These are phyloP conservation scores for Emydoidea blandingii DNA, from an alignment of 2,797 vertebrate genomes.

Conservation along the genomic window DNA sequence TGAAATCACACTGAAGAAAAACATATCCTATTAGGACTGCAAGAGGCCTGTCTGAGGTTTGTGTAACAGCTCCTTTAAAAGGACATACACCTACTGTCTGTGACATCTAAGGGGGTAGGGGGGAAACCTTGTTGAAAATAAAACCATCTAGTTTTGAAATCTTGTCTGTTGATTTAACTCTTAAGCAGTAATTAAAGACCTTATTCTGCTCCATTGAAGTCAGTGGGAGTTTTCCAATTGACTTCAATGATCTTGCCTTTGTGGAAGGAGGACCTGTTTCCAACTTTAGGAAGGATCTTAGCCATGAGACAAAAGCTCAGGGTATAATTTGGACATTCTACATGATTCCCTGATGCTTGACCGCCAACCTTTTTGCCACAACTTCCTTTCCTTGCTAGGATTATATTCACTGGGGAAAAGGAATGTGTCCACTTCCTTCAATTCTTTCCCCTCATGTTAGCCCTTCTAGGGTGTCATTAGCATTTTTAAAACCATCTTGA, in stretches of 20 bases:
- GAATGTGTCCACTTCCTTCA: background rate
- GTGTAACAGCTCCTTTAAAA: background rate
- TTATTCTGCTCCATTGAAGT: background rate
- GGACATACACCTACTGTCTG: background rate
- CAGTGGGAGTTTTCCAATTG: background rate
- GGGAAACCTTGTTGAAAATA: background rate
- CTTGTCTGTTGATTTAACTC: constrained; percentile 22
- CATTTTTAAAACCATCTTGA: background rate
- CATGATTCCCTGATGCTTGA: background rate
- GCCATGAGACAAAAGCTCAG: accelerated
- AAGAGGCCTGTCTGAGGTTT: background rate
- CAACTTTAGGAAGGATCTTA: background rate
- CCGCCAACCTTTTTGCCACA: background rate
- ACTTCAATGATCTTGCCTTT: background rate
- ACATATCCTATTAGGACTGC: background rate
- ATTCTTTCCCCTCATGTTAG: background rate
- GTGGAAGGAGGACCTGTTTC: background rate
- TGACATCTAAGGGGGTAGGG: background rate
- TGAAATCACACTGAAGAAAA: constrained; percentile 15
- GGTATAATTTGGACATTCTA: background rate
- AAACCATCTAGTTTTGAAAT: background rate
- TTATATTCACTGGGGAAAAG: background rate
- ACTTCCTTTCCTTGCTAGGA: background rate
- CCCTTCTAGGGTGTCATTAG: constrained; percentile 4
- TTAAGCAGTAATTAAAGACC: constrained; percentile 32